A percentile compares a stretch with the other conserved stretches of the same genome.
Conservation (phyloP, 2,797 vertebrate species). For the Poecilia wingei region DNA sequence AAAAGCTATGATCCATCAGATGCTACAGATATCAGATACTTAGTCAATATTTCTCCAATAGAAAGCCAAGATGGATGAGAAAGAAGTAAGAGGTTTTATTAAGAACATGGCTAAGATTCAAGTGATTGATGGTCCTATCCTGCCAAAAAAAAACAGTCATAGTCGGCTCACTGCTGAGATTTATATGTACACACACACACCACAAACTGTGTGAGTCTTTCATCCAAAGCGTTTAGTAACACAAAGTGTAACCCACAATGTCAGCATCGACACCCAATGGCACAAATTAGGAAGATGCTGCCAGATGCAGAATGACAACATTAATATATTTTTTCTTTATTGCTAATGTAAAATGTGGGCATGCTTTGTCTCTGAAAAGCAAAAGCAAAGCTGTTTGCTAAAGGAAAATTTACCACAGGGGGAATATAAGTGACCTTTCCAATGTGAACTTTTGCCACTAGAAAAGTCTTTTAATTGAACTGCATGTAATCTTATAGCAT, state of each 20-base stretch:
- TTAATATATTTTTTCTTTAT: neutral
- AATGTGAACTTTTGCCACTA: neutral
- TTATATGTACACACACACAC: neutral
- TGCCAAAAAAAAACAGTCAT: neutral
- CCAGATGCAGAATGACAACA: neutral
- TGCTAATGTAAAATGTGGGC: neutral
- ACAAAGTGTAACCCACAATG: neutral
- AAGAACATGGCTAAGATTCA: neutral
- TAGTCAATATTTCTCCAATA: neutral
- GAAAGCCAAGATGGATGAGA: neutral
- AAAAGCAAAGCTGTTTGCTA: neutral
- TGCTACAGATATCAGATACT: neutral
- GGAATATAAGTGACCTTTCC: neutral
- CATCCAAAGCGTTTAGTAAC: neutral
- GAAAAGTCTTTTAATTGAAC: neutral
- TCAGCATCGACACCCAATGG: neutral
- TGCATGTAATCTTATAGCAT: neutral
- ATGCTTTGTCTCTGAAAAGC: neutral
- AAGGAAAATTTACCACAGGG: neutral
- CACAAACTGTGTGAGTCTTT: neutral
- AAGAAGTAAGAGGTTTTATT: neutral
- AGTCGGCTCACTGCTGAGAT: neutral
- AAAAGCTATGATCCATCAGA: neutral
- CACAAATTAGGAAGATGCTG: neutral
- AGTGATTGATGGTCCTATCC: neutral